phyloP scores from a whole-genome alignment of 2,797 vertebrate species.

The Danio kyathit region DNA sequence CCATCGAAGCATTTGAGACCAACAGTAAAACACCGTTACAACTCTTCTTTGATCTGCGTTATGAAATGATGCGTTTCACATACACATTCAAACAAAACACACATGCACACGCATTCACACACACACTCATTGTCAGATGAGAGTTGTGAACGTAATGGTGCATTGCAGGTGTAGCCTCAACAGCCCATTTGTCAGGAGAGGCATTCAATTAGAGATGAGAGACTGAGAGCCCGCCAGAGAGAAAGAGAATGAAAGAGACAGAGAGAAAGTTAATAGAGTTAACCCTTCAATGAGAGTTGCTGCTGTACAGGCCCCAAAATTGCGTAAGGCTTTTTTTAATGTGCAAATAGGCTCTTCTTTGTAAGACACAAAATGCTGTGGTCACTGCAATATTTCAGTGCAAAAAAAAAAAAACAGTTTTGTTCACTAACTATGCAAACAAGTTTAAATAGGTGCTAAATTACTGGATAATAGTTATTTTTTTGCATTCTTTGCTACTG shows the following conservation, averaged over 20 bases:
- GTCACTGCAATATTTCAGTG: not conserved
- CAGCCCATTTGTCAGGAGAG: slow-evolving; percentile 75
- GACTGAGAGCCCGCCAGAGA: slow-evolving; percentile 55
- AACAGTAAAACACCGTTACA: slow-evolving; percentile 15
- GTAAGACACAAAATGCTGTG: not conserved
- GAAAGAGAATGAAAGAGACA: slow-evolving; percentile 41
- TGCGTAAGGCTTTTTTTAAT: not conserved
- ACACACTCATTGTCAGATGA: slow-evolving; percentile 61
- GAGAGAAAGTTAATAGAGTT: slow-evolving; percentile 45
- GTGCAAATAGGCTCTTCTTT: not conserved
- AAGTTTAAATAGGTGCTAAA: no score
- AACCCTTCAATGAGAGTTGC: slow-evolving; percentile 36
- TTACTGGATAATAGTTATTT: no score
- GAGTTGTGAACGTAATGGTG: slow-evolving; percentile 68
- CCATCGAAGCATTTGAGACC: slow-evolving; percentile 34
- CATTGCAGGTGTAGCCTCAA: slow-evolving; percentile 75
- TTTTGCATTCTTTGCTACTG: no score
- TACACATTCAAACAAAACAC: slow-evolving; percentile 43
- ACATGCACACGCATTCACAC: slow-evolving; percentile 5
- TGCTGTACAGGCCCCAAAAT: slow-evolving; percentile 2
- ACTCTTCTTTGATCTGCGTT: slow-evolving; percentile 41
- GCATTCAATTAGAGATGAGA: slow-evolving; percentile 71
- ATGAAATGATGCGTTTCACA: slow-evolving; percentile 31
- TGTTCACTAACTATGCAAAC: not conserved
- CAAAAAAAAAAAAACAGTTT: not conserved